Evolutionary conservation across 2,113 vertebrate genomes (phyloP).

Genomic region (Daboia siamensis): DNA sequence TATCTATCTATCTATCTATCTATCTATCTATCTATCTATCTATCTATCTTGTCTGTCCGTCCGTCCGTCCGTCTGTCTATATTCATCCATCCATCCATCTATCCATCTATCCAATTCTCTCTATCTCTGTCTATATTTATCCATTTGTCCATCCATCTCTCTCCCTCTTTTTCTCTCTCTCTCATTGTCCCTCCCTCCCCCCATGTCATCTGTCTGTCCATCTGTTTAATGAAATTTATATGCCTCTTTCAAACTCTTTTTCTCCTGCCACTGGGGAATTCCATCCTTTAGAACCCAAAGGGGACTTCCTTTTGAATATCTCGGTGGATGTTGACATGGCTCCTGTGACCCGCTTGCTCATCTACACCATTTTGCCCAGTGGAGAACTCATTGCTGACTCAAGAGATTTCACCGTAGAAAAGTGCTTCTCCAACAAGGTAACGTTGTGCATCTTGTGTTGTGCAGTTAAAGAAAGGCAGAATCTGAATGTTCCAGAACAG

Average conservation of each 20-base stretch:
- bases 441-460: neutral
- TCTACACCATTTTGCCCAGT: conserved; percentile 74
- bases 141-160: too few species aligned
- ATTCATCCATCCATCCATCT: too few species aligned
- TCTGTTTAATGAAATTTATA: neutral
- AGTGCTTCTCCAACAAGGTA: conserved; percentile 83
- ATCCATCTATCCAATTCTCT: too few species aligned
- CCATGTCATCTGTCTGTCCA: too few species aligned
- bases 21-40: neutral
- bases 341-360: conserved; percentile 75
- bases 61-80: too few species aligned
- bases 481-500: neutral
- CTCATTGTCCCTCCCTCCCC: too few species aligned
- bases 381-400: conserved; percentile 82
- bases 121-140: too few species aligned
- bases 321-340: conserved; percentile 56
- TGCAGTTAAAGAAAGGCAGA: neutral
- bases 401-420: conserved; percentile 70
- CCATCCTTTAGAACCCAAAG: conserved; percentile 47
- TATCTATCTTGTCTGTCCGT: too few species aligned
- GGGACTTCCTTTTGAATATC: conserved; percentile 66
- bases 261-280: neutral
- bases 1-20: neutral
- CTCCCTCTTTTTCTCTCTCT: neutral
- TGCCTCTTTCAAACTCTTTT: neutral